These are phyloP conservation scores for Tenodera sinensis DNA, from an alignment of 2,888 invertebrate genomes.

Conservation along the genomic window DNA sequence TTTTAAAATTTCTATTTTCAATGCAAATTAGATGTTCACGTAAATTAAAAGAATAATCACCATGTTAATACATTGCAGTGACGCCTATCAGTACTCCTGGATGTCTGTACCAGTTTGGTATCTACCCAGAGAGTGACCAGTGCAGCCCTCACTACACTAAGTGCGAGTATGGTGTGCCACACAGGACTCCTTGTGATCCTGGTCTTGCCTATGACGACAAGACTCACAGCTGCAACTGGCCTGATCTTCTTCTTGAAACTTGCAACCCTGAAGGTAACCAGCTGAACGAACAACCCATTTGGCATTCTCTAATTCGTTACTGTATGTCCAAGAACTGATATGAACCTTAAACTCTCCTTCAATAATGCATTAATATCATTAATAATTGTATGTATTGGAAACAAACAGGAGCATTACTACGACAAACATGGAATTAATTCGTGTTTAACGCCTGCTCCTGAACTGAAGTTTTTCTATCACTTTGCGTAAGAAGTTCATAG, in stretches of 20 bases:
- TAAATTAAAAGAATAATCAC: neutral
- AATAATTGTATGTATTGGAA: too few relatives aligned
- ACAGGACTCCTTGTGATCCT: constrained; percentile 77
- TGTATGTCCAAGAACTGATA: too few relatives aligned
- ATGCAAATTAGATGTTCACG: neutral
- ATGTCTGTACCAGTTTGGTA: constrained; percentile 84
- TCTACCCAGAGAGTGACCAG: constrained; percentile 74
- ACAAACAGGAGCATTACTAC: too few relatives aligned
- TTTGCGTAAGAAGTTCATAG: too few relatives aligned
- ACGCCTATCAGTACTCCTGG: constrained; percentile 75
- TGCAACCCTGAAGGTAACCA: constrained; percentile 84
- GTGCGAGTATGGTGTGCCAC: constrained; percentile 78
- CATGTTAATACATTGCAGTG: constrained; percentile 51
- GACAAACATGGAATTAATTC: too few relatives aligned
- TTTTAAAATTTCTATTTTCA: neutral
- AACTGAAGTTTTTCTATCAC: too few relatives aligned
- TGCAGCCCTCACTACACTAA: constrained; percentile 85
- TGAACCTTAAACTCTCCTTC: too few relatives aligned
- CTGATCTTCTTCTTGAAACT: constrained; percentile 75
- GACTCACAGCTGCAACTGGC: constrained; percentile 90
- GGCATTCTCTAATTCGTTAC: too few relatives aligned
- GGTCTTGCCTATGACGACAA: constrained; percentile 86
- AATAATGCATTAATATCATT: too few relatives aligned
- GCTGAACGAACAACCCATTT: too few relatives aligned
- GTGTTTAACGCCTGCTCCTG: too few relatives aligned